Evolutionary conservation across 2,113 vertebrate species (phyloP).

Genomic region (Hylia prasina): DNA sequence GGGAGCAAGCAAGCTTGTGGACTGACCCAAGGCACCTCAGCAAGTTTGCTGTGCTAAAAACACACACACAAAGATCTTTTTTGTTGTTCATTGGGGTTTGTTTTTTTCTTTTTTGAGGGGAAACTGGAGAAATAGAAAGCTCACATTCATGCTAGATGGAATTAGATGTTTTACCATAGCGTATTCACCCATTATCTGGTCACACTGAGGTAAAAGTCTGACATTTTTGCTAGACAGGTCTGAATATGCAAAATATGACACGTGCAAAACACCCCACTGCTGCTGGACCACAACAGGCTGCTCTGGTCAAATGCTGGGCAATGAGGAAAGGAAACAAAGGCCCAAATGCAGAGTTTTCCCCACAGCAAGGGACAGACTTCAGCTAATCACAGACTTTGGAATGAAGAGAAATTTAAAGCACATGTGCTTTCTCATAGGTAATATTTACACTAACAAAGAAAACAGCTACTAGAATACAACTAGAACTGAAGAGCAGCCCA

Average conservation of each 20-base stretch:
- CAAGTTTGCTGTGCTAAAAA: neutral
- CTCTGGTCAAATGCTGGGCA: neutral
- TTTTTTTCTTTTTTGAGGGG: neutral
- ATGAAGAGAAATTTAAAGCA: neutral
- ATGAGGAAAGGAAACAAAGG: neutral
- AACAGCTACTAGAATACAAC: neutral
- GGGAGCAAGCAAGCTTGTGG: neutral
- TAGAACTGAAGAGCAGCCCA: neutral
- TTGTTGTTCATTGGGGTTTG: neutral
- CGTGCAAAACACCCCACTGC: neutral
- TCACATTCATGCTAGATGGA: neutral
- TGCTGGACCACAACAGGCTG: neutral
- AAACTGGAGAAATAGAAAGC: neutral
- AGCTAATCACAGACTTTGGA: neutral
- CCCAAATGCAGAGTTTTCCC: neutral
- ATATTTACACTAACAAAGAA: neutral
- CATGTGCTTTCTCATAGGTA: neutral
- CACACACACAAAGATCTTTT: neutral
- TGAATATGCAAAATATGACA: neutral
- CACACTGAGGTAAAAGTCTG: neutral
- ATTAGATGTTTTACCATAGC: fast-evolving
- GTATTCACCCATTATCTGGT: neutral
- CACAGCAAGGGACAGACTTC: neutral
- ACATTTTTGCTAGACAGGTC: neutral
- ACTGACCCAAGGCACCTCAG: neutral